A percentile compares a stretch with the other conserved stretches of the same genome.
Evolutionary conservation across 1,140 invertebrate species (phyloP).

Genomic region (Drosophila bocqueti): DNA sequence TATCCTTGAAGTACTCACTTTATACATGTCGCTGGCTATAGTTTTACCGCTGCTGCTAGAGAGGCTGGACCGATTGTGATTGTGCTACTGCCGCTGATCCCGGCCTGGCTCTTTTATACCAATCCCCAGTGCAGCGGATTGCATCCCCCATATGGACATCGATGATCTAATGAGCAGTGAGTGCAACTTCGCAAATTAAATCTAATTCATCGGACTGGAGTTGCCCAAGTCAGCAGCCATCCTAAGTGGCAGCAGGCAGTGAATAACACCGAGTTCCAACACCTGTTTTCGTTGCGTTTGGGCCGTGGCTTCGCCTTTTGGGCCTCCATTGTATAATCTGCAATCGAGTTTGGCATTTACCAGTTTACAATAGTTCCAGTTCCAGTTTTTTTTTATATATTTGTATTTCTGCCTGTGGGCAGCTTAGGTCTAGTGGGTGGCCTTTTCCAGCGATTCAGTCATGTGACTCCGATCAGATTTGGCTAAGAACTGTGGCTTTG

Average conservation of each 20-base stretch:
- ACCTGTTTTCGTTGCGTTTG: constrained; percentile 45
- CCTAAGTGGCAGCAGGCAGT: constrained; percentile 6
- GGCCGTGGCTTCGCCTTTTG: constrained; percentile 43
- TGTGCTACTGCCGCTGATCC: constrained; percentile 33
- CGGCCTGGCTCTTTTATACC: constrained; percentile 57
- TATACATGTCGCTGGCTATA: constrained; percentile 46
- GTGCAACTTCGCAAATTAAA: constrained; percentile 21
- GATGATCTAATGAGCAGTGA: constrained; percentile 64
- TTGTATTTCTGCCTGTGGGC: constrained; percentile 22
- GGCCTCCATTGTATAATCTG: constrained; percentile 53
- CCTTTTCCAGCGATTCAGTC: constrained; percentile 25
- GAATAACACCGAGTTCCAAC: constrained; percentile 38
- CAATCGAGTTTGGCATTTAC: constrained; percentile 56
- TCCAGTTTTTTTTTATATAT: constrained; percentile 6
- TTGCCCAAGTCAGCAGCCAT: constrained; percentile 41
- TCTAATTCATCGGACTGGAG: constrained; percentile 17
- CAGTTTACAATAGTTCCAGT: constrained; percentile 45
- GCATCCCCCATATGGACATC: constrained; percentile 43
- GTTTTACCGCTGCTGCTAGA: constrained; percentile 14
- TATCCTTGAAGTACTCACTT: constrained; percentile 51
- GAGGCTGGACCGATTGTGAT: constrained; percentile 36
- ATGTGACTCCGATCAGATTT: constrained; percentile 21
- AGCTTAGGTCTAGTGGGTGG: constrained; percentile 38
- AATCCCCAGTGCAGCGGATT: constrained; percentile 19
- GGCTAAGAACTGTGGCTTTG: constrained; percentile 13